A percentile compares a stretch with the other conserved stretches of the same genome.
These are phyloP conservation scores for Aramus guarauna DNA, from an alignment of 2,113 vertebrate species.

Conservation along the genomic window DNA sequence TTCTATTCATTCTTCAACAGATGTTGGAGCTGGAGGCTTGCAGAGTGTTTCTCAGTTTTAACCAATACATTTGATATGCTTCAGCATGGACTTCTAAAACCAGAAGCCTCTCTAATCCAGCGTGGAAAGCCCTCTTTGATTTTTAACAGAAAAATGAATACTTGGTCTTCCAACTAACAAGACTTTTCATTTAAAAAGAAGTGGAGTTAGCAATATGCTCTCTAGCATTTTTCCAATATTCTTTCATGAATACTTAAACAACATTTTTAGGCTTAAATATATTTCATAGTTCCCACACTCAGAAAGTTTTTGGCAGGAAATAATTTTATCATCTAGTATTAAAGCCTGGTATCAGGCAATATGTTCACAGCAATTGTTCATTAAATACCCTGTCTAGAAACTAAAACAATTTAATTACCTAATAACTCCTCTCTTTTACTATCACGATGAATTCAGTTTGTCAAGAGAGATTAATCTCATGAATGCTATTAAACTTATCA, in stretches of 20 bases:
- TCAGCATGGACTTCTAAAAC: background rate
- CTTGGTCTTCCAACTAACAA: background rate
- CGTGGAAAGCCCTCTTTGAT: background rate
- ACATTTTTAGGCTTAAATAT: background rate
- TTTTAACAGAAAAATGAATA: background rate
- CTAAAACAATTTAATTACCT: background rate
- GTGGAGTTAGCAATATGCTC: background rate
- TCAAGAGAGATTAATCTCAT: conserved; percentile 19
- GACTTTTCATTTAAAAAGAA: background rate
- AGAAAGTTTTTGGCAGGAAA: background rate
- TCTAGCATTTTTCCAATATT: background rate
- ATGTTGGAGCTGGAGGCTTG: background rate
- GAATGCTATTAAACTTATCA: background rate
- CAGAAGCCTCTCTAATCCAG: background rate
- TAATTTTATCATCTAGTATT: background rate
- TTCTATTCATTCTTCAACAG: background rate
- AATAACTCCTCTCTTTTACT: background rate
- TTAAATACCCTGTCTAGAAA: background rate
- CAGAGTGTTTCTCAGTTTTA: background rate
- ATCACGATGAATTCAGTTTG: background rate
- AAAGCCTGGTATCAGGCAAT: background rate
- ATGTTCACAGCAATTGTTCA: background rate
- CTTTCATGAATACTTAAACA: background rate
- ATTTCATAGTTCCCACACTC: background rate
- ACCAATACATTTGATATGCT: background rate